Evolutionary conservation across 2,113 vertebrate genomes (phyloP).

Genomic region (Promerops cafer): DNA sequence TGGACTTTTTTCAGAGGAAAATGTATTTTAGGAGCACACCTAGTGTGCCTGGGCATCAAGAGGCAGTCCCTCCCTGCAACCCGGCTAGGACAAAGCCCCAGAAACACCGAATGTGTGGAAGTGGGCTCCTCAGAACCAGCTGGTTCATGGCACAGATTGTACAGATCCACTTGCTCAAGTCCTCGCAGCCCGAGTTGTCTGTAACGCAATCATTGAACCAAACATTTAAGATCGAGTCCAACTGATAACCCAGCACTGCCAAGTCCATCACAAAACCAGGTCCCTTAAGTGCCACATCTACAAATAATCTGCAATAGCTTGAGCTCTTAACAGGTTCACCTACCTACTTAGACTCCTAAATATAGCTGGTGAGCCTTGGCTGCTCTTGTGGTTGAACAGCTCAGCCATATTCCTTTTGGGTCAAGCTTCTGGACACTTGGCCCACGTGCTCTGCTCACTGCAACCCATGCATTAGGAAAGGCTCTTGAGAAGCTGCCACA

Average conservation of each 20-base stretch:
- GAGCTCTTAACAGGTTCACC: background rate
- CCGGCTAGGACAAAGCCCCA: background rate
- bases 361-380: background rate
- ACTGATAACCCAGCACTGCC: background rate
- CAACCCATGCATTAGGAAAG: background rate
- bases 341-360: background rate
- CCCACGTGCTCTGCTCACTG: background rate
- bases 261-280: background rate
- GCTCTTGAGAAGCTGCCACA: background rate
- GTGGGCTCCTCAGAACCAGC: background rate
- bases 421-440: background rate
- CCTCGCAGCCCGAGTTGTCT: background rate
- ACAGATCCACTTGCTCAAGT: background rate
- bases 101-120: background rate
- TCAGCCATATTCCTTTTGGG: background rate
- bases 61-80: background rate
- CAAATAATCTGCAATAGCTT: background rate
- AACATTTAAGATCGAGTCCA: background rate
- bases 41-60: background rate
- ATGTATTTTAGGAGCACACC: background rate
- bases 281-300: background rate
- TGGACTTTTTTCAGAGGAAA: background rate
- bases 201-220: background rate
- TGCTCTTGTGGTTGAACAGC: background rate
- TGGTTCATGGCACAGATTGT: background rate